Conservation (phyloP, 30 jellyfish, hydroid and myxozoan species). For the Turritopsis rubra region DNA sequence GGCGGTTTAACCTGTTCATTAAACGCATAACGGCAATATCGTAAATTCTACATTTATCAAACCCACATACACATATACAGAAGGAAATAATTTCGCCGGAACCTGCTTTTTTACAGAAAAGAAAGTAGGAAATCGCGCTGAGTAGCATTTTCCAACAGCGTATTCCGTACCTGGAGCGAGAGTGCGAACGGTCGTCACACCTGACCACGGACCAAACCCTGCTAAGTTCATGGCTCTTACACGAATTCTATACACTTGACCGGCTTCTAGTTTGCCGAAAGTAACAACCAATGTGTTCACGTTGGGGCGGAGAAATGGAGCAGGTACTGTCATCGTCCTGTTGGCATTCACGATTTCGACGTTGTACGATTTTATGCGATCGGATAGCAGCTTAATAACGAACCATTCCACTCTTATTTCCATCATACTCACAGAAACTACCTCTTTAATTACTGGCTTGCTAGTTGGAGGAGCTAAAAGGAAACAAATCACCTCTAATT, state of each 20-base stretch:
- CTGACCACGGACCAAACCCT: constrained; percentile 31
- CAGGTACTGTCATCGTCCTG: not conserved
- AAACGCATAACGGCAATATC: not conserved
- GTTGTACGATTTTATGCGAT: not conserved
- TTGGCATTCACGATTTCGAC: not conserved
- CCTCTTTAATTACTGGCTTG: not conserved
- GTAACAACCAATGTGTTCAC: not conserved
- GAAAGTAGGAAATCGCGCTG: no score
- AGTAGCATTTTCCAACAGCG: not conserved
- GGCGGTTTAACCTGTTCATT: not conserved
- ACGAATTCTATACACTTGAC: not conserved
- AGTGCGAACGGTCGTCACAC: not conserved
- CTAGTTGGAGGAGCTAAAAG: not conserved
- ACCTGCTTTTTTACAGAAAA: not conserved
- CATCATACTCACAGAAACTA: not conserved
- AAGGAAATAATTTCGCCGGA: not conserved
- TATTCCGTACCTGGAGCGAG: not conserved
- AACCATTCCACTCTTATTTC: not conserved
- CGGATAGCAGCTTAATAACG: not conserved
- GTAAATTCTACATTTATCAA: no score
- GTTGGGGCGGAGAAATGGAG: not conserved
- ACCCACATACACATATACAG: no score
- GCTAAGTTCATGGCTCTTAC: constrained; percentile 12
- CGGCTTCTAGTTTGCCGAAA: not conserved
- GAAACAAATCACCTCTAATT: not conserved